These are phyloP conservation scores for Tribolium madens DNA, from an alignment of 1,140 invertebrate species.

Conservation along the genomic window DNA sequence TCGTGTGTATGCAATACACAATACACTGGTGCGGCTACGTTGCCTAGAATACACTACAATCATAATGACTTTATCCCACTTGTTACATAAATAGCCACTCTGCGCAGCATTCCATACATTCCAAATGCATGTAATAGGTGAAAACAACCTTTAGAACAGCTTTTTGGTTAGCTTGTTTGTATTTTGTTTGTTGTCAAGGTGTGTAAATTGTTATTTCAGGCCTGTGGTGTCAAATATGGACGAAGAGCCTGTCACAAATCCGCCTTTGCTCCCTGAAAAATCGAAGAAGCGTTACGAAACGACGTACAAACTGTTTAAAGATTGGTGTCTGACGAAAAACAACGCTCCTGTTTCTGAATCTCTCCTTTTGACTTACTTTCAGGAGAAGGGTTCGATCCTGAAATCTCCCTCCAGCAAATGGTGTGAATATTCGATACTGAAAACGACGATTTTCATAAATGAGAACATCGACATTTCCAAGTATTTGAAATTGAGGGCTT, in stretches of 20 bases:
- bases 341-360: not conserved
- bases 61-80: too few relatives aligned
- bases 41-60: too few relatives aligned
- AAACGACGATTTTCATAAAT: conserved; percentile 1
- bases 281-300: not conserved
- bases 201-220: too few relatives aligned
- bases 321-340: not conserved
- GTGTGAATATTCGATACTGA: conserved; percentile 32
- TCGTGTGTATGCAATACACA: too few relatives aligned
- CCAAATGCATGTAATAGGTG: too few relatives aligned
- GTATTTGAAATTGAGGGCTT: conserved; percentile 19
- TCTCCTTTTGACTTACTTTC: not conserved
- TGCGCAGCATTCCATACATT: too few relatives aligned
- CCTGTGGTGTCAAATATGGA: not conserved
- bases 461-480: conserved; percentile 14
- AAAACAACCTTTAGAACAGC: too few relatives aligned
- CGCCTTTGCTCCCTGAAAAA: not conserved
- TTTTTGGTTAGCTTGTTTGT: too few relatives aligned
- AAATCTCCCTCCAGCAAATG: not conserved
- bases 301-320: not conserved
- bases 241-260: not conserved
- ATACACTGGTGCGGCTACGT: too few relatives aligned
- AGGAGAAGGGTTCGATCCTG: not conserved
- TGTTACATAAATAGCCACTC: too few relatives aligned
- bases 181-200: not conserved